phyloP scores from a whole-genome alignment of 1,140 invertebrate species.

The Parasteatoda tepidariorum region DNA sequence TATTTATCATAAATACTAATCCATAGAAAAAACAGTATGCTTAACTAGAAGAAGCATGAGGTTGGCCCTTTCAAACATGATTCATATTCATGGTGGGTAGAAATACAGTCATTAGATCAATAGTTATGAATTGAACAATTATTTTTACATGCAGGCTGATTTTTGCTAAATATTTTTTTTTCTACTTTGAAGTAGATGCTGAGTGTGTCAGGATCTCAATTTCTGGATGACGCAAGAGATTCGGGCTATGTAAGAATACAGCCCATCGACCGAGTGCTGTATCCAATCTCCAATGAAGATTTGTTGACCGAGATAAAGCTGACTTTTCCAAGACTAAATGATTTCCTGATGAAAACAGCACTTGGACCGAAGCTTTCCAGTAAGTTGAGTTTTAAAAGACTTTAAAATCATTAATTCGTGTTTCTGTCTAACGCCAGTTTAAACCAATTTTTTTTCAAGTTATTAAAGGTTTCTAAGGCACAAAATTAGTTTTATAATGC shows the following conservation, averaged over 20 bases:
- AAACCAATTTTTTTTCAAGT: no score
- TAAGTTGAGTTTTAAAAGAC: constrained; percentile 17
- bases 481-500: not conserved
- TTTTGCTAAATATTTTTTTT: not conserved
- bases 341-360: constrained; percentile 14
- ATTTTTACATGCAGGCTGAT: not conserved
- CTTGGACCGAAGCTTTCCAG: constrained; percentile 16
- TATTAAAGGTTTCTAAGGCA: no score
- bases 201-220: constrained; percentile 52
- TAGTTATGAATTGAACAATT: no score
- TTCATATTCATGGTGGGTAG: no score
- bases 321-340: constrained; percentile 11
- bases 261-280: constrained; percentile 45
- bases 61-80: no score
- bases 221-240: constrained; percentile 25
- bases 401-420: no score
- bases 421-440: no score
- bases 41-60: no score
- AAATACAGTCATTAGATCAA: no score
- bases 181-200: constrained; percentile 31
- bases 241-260: constrained; percentile 32
- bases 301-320: constrained; percentile 19
- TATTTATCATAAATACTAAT: no score
- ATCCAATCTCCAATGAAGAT: constrained; percentile 28
- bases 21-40: no score